Evolutionary conservation across 23 tunicate species (phyloP), one percentile per base, ranked within the genome.

Genomic region (Trididemnum clinides): DNA sequence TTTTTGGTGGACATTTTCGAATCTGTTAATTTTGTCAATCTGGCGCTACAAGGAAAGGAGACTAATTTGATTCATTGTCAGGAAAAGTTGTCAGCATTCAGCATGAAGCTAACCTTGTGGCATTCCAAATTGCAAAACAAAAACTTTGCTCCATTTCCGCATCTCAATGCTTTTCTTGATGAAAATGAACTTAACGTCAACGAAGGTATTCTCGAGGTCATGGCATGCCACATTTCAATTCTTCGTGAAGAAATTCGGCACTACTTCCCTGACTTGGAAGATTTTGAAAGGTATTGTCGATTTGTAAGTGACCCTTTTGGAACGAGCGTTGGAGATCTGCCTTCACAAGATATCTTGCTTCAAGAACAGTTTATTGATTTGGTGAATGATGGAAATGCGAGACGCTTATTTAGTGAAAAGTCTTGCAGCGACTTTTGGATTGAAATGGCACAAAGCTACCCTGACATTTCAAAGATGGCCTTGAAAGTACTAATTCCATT

Each of bases 1-100:
- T 84, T 84, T 72, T 84, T 72, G 88, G 88, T 84, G 44, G 88
- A 76, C 83, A 85, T 85, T 50, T 85, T 85, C 39, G 89, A 72
- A 85, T 57, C 83, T 77, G 75, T 85, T n/a, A 85, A 85, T 27
- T 58, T 5, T 57, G 83, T 85, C 89, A 85, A 76, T 39, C 83
- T 73, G 83, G 83, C 63, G 0, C 83, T 85, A 25, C 89, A 85
- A 85, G 89, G 76, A 54, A 85, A 85, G 62, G 89, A 76, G 18
- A 63, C 29, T 15, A 63, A 63, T 25, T 1, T 58, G 74, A 59
- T 85, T 34, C 89, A 85, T 34, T 85, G 83, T 34, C 89, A 85
- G 0, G 80, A 85, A 59, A 85, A 85, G 73, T 34, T 85, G 73
- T 19, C 89, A 33, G 73, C 74, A 2, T 85, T 85, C 25, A 57